Percentiles rank a stretch among this genome's conserved stretches.
Conservation (phyloP, 2,113 vertebrate genomes). For the Hemichromis elongatus region DNA sequence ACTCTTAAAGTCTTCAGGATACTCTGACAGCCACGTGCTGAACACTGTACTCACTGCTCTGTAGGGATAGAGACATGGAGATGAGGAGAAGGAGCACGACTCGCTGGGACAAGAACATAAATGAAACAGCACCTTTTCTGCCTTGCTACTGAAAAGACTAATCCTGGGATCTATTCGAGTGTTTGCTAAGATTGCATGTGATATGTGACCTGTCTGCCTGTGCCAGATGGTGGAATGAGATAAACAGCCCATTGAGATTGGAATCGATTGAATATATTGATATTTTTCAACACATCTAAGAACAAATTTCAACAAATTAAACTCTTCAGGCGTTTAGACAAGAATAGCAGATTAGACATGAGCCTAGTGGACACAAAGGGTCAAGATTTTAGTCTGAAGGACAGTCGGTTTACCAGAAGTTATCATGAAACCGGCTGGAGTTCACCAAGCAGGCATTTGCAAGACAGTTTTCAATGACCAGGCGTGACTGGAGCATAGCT, state of each 20-base stretch:
- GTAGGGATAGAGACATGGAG: not conserved
- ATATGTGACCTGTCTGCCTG: not conserved
- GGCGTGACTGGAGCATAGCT: not conserved
- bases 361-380: not conserved
- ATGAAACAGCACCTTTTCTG: not conserved
- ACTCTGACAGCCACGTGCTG: conserved; percentile 81
- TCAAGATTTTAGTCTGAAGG: not conserved
- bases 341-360: not conserved
- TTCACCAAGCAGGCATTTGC: not conserved
- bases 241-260: not conserved
- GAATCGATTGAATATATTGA: conserved; percentile 24
- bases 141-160: not conserved
- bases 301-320: not conserved
- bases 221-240: not conserved
- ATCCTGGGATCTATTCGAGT: not conserved
- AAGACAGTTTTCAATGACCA: not conserved
- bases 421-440: rapidly evolving
- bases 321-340: not conserved
- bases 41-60: conserved; percentile 77
- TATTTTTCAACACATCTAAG: conserved; percentile 7
- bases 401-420: not conserved
- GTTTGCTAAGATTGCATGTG: not conserved
- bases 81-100: not conserved
- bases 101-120: not conserved
- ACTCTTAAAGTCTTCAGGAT: conserved; percentile 81